Evolutionary conservation across 2,797 vertebrate species (phyloP).

Genomic region (Coreius guichenoti): DNA sequence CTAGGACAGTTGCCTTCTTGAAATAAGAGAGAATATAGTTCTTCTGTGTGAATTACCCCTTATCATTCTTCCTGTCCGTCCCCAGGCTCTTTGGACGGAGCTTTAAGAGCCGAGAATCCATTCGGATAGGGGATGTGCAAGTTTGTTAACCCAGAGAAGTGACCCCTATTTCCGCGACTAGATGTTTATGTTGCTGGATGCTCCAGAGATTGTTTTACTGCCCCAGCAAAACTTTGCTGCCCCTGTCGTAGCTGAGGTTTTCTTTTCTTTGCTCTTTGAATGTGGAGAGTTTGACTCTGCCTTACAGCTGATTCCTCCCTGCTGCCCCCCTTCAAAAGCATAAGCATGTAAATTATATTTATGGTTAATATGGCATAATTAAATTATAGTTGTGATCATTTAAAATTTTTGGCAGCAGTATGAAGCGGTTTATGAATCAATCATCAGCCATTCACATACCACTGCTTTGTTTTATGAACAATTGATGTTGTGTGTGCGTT

Average conservation of each 20-base stretch:
- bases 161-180: conserved; percentile 35
- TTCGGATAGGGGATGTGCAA: conserved; percentile 19
- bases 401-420: background rate
- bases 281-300: background rate
- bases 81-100: background rate
- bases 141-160: conserved; percentile 32
- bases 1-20: conserved; percentile 23
- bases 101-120: conserved; percentile 34
- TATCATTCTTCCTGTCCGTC: conserved; percentile 20
- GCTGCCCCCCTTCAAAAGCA: background rate
- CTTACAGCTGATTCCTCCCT: conserved; percentile 53
- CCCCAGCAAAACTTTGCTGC: conserved; percentile 21
- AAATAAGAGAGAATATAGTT: conserved; percentile 20
- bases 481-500: too few relatives aligned
- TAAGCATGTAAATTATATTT: background rate
- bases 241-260: conserved; percentile 11
- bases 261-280: background rate
- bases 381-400: background rate
- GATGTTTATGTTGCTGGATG: conserved; percentile 34
- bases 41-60: conserved; percentile 18
- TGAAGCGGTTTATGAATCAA: conserved; percentile 59
- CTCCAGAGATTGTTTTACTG: conserved; percentile 34
- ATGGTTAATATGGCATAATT: too few relatives aligned
- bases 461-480: conserved; percentile 20
- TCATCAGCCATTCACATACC: conserved; percentile 63